Evolutionary conservation across 2,113 vertebrate species (phyloP).

Genomic region (Struthidea cinerea): DNA sequence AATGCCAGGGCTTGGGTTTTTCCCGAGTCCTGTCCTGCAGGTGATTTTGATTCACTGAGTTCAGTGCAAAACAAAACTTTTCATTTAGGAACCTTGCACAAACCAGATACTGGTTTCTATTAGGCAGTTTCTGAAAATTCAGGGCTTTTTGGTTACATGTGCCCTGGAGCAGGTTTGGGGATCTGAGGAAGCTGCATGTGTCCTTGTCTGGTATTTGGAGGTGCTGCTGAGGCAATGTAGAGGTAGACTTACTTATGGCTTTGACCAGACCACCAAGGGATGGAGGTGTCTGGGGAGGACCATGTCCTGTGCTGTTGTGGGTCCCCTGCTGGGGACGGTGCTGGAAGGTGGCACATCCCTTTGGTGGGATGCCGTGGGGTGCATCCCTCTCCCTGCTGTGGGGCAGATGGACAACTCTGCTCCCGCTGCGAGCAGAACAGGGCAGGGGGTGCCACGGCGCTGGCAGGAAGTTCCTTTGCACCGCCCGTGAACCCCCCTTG

Average conservation of each 20-base stretch:
- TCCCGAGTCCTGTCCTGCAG: not conserved
- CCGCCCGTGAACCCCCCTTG: too few species aligned
- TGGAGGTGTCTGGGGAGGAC: not conserved
- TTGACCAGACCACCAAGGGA: not conserved
- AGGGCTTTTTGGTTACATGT: fast-evolving
- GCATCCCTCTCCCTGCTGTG: not conserved
- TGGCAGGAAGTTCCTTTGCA: not conserved
- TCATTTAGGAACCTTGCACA: not conserved
- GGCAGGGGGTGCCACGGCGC: not conserved
- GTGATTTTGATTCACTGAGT: not conserved
- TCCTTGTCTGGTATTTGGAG: not conserved
- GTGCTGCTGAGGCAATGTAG: not conserved
- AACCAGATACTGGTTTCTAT: not conserved
- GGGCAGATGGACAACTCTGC: not conserved
- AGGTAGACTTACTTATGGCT: not conserved
- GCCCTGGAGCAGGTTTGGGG: not conserved
- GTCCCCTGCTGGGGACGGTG: not conserved
- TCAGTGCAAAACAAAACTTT: not conserved
- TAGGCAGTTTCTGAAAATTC: not conserved
- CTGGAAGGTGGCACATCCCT: not conserved
- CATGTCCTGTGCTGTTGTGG: not conserved
- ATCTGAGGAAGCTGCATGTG: fast-evolving
- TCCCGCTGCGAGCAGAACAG: fast-evolving
- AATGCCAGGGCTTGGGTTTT: not conserved
- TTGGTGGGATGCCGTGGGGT: not conserved